A percentile compares a stretch with the other conserved stretches of the same genome.
Evolutionary conservation across 1,140 invertebrate species (phyloP).

Genomic region (Microplitis mediator): DNA sequence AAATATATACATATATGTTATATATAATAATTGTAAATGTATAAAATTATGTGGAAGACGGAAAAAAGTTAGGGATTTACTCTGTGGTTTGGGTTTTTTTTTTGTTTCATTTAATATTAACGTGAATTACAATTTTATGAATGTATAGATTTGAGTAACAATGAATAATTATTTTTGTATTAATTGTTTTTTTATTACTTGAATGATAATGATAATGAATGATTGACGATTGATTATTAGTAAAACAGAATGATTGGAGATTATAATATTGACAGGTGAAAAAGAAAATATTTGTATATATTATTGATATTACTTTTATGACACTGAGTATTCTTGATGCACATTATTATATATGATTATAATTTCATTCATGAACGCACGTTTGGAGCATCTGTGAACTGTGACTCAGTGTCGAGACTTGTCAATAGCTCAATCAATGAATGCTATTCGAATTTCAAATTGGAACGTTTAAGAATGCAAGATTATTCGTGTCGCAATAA

Average conservation of each 20-base stretch:
- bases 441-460: conserved; percentile 6
- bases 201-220: not conserved
- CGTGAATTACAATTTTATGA: not conserved
- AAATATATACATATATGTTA: not conserved
- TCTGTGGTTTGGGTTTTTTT: not conserved
- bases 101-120: not conserved
- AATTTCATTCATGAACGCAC: conserved; percentile 42
- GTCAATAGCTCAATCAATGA: conserved; percentile 21
- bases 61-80: not conserved
- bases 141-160: no score
- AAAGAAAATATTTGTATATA: not conserved
- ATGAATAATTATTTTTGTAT: no score
- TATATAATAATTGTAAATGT: no score
- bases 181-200: no score
- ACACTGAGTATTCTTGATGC: not conserved
- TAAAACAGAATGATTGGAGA: not conserved
- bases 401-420: conserved; percentile 37
- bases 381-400: conserved; percentile 44
- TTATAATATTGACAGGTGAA: not conserved
- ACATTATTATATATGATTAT: conserved; percentile 20
- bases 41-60: no score
- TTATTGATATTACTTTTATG: not conserved
- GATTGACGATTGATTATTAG: not conserved
- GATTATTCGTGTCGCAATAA: not conserved
- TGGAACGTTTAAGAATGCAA: not conserved